A percentile compares a stretch with the other conserved stretches of the same genome.
Conservation (phyloP, 2,888 invertebrate species). For the Leptarthrus brevirostris region DNA sequence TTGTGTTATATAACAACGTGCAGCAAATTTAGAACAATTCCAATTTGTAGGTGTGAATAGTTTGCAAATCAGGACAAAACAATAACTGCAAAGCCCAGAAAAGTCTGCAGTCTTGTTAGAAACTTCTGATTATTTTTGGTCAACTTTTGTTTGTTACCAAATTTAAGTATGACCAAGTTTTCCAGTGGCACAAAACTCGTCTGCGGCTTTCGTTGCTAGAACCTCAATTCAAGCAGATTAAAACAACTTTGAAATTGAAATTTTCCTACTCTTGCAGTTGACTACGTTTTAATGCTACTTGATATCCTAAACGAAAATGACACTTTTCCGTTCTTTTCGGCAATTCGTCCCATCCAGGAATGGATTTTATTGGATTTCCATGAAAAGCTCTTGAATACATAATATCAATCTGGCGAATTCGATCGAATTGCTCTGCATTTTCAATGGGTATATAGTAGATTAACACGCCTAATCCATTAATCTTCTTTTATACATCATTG, state of each 20-base stretch:
- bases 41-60: conserved; percentile 40
- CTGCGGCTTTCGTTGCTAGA: neutral
- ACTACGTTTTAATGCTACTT: neutral
- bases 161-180: neutral
- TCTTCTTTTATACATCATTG: conserved; percentile 11
- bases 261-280: too few relatives aligned
- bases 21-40: neutral
- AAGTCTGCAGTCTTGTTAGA: conserved; percentile 11
- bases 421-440: neutral
- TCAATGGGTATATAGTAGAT: conserved; percentile 23
- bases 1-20: conserved; percentile 36
- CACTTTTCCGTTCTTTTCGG: neutral
- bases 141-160: neutral
- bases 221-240: neutral
- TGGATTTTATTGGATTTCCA: neutral
- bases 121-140: conserved; percentile 9
- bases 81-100: neutral
- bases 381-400: conserved; percentile 5
- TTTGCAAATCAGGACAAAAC: conserved; percentile 10
- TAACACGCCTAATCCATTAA: conserved; percentile 35
- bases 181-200: neutral
- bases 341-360: neutral
- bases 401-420: neutral
- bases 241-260: neutral
- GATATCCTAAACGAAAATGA: neutral